These are phyloP conservation scores for Sardina pilchardus DNA, from an alignment of 2,113 vertebrate species.

Conservation along the genomic window DNA sequence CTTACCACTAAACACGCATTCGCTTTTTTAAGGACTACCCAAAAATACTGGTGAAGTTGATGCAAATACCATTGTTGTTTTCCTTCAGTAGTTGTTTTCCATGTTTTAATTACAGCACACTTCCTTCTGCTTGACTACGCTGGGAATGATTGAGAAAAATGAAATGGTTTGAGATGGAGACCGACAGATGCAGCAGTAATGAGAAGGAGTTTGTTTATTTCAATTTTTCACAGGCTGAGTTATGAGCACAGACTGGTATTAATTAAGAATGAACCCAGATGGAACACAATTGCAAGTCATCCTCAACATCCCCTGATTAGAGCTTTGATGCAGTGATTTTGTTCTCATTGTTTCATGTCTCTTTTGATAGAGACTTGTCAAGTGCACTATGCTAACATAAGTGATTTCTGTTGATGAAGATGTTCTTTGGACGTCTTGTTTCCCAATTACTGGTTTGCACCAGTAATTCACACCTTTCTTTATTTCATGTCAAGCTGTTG, in stretches of 20 bases:
- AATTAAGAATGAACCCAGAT: slow-evolving; percentile 29
- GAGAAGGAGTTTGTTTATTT: slow-evolving; percentile 38
- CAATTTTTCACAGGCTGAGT: slow-evolving; percentile 37
- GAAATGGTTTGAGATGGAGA: not conserved
- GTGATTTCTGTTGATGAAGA: not conserved
- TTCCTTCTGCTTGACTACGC: not conserved
- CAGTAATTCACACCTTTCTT: not conserved
- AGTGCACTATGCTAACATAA: not conserved
- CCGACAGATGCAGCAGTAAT: not conserved
- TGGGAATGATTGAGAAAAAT: not conserved
- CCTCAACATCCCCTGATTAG: not conserved
- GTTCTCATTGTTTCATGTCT: not conserved
- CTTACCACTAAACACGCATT: not conserved
- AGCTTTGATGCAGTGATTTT: not conserved
- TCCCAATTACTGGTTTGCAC: not conserved
- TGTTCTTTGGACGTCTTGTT: not conserved
- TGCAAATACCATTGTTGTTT: not conserved
- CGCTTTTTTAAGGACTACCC: not conserved
- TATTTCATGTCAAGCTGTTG: not conserved
- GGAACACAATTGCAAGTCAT: slow-evolving; percentile 4
- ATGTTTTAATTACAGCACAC: not conserved
- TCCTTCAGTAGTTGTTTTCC: not conserved
- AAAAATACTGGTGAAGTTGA: not conserved
- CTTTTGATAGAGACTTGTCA: not conserved
- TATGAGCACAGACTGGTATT: slow-evolving; percentile 43